A percentile compares a stretch with the other conserved stretches of the same genome.
These are phyloP conservation scores for Torymus tubicola DNA, from an alignment of 2,888 invertebrate species.

Conservation along the genomic window DNA sequence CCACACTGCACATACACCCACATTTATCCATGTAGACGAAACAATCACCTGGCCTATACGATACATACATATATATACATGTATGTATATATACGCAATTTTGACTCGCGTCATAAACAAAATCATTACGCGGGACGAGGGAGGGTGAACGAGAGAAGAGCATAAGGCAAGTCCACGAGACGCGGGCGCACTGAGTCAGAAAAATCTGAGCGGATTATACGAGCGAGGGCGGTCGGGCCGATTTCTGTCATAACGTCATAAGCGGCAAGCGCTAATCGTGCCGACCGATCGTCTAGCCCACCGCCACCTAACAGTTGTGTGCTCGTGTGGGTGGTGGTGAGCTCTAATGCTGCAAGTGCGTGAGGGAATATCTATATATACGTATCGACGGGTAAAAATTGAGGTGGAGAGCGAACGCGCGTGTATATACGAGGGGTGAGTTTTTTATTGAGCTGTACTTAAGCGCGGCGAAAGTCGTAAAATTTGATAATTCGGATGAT, in stretches of 20 bases:
- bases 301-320: not conserved
- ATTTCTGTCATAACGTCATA: constrained; percentile 62
- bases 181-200: constrained; percentile 61
- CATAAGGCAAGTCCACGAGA: constrained; percentile 1
- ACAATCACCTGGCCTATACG: constrained; percentile 61
- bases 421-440: too few relatives aligned
- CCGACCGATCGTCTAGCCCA: constrained; percentile 9
- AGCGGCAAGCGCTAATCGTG: constrained; percentile 58
- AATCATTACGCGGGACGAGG: constrained; percentile 67
- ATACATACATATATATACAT: constrained; percentile 54
- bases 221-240: constrained; percentile 27
- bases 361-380: too few relatives aligned
- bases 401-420: not conserved
- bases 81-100: too few relatives aligned
- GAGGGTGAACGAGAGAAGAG: not conserved
- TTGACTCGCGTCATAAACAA: constrained; percentile 71
- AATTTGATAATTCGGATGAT: constrained; percentile 46
- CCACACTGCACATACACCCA: too few relatives aligned
- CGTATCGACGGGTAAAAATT: not conserved
- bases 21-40: not conserved
- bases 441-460: constrained; percentile 36
- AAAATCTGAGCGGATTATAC: constrained; percentile 69
- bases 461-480: constrained; percentile 32
- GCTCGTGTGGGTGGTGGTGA: too few relatives aligned
- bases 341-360: too few relatives aligned